Conservation (phyloP, 2,888 invertebrate genomes). For the Mesoligia furuncula region DNA sequence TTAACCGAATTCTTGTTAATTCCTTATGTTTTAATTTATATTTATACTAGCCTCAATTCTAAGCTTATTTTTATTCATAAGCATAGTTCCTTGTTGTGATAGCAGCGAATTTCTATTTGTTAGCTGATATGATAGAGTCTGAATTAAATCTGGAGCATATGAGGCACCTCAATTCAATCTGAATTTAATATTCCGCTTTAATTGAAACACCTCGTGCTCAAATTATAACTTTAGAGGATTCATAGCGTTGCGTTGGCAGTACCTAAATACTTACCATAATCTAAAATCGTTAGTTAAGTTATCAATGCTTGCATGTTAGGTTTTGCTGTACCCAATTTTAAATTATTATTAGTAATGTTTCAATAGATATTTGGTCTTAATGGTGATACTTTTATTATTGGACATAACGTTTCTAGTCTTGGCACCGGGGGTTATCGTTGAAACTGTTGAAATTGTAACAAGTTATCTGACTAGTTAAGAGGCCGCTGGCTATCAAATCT, state of each 20-base stretch:
- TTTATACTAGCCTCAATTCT: constrained; percentile 31
- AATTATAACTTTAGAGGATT: not conserved
- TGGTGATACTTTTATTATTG: constrained; percentile 47
- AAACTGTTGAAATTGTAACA: constrained; percentile 84
- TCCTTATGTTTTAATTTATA: constrained; percentile 12
- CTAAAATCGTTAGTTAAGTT: not conserved
- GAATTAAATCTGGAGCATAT: not conserved
- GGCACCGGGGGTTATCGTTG: constrained; percentile 83
- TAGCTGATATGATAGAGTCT: not conserved
- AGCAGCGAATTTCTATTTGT: constrained; percentile 5
- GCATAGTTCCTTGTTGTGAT: constrained; percentile 31
- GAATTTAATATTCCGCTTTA: not conserved
- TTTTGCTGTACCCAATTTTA: constrained; percentile 1
- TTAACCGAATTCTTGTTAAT: constrained; percentile 46
- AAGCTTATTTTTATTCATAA: constrained; percentile 9
- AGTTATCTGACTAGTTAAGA: constrained; percentile 79
- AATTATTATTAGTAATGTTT: not conserved
- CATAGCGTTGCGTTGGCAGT: not conserved
- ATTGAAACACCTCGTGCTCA: not conserved
- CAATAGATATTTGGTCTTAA: constrained; percentile 16
- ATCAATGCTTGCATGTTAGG: not conserved
- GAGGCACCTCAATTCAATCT: not conserved
- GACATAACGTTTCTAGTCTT: constrained; percentile 74
- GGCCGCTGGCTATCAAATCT: constrained; percentile 71
- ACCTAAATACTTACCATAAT: not conserved